phyloP scores from a whole-genome alignment of 2,888 invertebrate species.

The Gastracanthus pulcherrimus region DNA sequence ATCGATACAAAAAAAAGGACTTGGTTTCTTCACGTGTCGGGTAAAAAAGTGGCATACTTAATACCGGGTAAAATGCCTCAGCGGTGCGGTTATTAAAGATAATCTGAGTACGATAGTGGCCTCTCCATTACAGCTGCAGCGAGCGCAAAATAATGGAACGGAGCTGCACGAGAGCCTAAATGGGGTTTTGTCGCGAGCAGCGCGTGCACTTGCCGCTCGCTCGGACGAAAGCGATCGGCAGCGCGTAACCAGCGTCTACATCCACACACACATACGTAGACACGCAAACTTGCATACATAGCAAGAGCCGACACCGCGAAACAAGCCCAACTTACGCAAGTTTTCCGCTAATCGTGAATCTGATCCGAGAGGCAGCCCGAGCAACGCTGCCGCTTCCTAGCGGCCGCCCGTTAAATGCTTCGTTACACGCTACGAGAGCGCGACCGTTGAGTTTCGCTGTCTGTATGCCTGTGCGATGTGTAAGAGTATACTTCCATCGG shows the following conservation, averaged over 20 bases:
- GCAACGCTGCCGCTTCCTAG: too few relatives aligned
- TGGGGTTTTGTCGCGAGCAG: background rate
- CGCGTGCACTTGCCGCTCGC: background rate
- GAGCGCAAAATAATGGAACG: background rate
- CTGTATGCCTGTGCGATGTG: background rate
- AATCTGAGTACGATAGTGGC: slow-evolving; percentile 1
- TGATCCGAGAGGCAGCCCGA: background rate
- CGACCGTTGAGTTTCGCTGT: background rate
- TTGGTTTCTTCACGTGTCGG: background rate
- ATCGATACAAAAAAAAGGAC: slow-evolving; percentile 1
- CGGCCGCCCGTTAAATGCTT: slow-evolving; percentile 8
- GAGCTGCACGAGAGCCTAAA: background rate
- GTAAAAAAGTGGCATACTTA: slow-evolving; percentile 17
- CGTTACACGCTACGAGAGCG: background rate
- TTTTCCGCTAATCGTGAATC: slow-evolving; percentile 23
- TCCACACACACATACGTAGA: too few relatives aligned
- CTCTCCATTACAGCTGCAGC: background rate
- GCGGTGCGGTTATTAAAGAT: slow-evolving; percentile 11
- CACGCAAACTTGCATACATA: too few relatives aligned
- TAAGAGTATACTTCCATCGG: too few relatives aligned
- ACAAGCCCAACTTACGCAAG: background rate
- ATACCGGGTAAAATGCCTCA: background rate
- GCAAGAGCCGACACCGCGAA: background rate
- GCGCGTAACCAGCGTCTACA: background rate
- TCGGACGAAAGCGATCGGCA: slow-evolving; percentile 1